Conservation (phyloP, 2,113 vertebrate species). For the Telmatochromis sp. region DNA sequence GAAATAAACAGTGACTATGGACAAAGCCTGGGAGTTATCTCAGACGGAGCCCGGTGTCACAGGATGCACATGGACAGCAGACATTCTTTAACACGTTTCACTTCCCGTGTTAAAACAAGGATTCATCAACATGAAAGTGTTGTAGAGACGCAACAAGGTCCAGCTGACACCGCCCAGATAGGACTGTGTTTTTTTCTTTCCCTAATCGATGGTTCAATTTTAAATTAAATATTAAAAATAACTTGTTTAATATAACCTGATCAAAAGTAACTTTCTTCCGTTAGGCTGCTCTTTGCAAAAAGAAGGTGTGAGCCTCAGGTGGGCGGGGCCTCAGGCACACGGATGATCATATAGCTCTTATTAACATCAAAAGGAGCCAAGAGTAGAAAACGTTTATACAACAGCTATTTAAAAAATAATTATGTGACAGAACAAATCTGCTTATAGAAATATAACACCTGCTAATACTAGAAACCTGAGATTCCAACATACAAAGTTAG, state of each 20-base stretch:
- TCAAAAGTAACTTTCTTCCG: neutral
- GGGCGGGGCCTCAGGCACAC: neutral
- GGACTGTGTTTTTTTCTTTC: neutral
- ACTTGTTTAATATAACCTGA: neutral
- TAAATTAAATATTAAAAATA: neutral
- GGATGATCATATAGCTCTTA: accelerated
- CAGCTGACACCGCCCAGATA: neutral
- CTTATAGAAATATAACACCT: neutral
- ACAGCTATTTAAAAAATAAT: accelerated
- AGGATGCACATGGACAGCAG: neutral
- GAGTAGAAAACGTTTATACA: neutral
- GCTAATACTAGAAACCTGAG: neutral
- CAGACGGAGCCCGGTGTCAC: neutral
- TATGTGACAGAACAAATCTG: accelerated
- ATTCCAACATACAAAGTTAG: neutral
- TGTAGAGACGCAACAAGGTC: neutral
- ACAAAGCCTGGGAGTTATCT: slow-evolving; percentile 9
- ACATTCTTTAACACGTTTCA: neutral
- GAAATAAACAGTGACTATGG: neutral
- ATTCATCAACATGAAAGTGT: neutral
- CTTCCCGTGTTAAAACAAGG: neutral
- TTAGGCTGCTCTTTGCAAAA: accelerated
- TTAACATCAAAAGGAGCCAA: neutral
- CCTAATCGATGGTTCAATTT: neutral
- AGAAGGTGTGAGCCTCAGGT: neutral